phyloP scores from a whole-genome alignment of 2,888 invertebrate genomes.

The Neoascia interrupta region DNA sequence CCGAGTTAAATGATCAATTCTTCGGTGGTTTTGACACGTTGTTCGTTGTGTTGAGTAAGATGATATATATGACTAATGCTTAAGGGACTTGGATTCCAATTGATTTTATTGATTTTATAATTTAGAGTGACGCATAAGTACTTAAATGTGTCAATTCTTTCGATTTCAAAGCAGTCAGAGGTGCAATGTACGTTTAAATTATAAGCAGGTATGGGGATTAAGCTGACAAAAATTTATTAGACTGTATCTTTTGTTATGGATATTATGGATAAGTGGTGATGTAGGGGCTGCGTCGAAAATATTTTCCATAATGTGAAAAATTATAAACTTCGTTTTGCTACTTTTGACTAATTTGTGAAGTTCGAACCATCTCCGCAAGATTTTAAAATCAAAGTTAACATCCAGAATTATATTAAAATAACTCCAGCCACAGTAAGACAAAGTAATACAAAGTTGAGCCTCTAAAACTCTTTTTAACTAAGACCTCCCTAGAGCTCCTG shows the following conservation, averaged over 20 bases:
- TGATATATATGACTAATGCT: constrained; percentile 2
- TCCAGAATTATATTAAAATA: background rate
- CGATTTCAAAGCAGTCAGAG: constrained; percentile 12
- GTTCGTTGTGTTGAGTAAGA: constrained; percentile 4
- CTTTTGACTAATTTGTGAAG: constrained; percentile 2
- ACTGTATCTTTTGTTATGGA: background rate
- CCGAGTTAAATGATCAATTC: too few species aligned
- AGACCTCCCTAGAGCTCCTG: too few species aligned
- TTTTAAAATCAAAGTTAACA: constrained; percentile 7
- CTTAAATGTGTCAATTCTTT: constrained; percentile 4
- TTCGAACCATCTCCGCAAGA: constrained; percentile 15
- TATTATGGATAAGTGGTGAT: constrained; percentile 1
- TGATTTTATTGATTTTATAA: background rate
- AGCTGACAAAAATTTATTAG: background rate
- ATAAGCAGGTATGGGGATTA: background rate
- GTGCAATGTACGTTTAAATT: background rate
- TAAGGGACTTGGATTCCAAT: background rate
- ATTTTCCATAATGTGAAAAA: constrained; percentile 12
- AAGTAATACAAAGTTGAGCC: too few species aligned
- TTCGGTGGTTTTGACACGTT: too few species aligned
- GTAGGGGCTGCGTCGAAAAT: background rate
- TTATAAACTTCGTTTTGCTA: constrained; percentile 32
- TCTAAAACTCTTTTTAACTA: too few species aligned
- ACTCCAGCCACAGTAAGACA: background rate
- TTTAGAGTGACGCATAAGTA: background rate